A percentile compares a stretch with the other conserved stretches of the same genome.
Conservation (phyloP, 2,113 vertebrate genomes). For the Burhinus bistriatus region DNA sequence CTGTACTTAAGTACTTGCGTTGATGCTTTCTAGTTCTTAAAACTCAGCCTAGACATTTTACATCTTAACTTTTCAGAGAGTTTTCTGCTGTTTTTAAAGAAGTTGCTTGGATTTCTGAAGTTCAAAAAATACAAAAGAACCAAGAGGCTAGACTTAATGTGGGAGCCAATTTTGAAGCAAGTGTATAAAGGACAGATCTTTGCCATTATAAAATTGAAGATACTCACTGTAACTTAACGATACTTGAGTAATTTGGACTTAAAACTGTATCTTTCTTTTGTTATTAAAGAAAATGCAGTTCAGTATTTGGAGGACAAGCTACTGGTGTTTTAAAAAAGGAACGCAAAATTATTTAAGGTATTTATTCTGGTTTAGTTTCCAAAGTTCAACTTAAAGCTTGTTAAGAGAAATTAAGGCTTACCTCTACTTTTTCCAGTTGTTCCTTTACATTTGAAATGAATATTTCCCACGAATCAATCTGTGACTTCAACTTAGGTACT, state of each 20-base stretch:
- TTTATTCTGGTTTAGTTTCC: neutral
- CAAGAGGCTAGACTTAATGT: neutral
- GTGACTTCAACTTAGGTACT: constrained; percentile 5
- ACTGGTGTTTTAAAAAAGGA: neutral
- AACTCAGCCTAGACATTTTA: neutral
- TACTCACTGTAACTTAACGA: neutral
- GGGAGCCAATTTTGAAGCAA: neutral
- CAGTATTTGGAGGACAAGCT: neutral
- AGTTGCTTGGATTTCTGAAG: neutral
- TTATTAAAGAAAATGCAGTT: neutral
- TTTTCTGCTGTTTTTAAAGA: neutral
- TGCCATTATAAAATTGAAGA: neutral
- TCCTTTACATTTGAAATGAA: constrained; percentile 58
- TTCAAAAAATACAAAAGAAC: neutral
- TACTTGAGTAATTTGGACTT: neutral
- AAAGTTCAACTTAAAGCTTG: neutral
- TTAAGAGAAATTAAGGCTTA: constrained; percentile 19
- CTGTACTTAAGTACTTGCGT: neutral
- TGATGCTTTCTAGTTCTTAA: neutral
- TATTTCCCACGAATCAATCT: constrained; percentile 58
- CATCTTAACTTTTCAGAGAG: neutral
- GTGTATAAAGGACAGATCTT: neutral
- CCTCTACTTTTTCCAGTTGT: constrained; percentile 63
- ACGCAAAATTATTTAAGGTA: neutral
- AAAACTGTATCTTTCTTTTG: neutral